Base-by-base conservation (phyloP, 2,797 vertebrate species). In the Parauchenoglanis punctatus region DNA sequence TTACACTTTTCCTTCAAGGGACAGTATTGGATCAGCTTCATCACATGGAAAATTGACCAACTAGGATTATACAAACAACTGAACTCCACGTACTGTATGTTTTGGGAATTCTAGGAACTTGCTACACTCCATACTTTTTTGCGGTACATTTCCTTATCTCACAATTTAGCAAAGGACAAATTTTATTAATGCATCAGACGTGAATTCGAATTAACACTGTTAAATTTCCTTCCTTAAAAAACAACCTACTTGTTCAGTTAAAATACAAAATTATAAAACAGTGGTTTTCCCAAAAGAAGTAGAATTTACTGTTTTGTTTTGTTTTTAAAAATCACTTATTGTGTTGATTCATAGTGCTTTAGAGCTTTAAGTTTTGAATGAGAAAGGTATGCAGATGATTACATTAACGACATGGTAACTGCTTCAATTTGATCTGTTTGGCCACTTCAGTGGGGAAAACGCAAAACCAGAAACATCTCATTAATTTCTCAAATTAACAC, bases 271-370 rank as follows among this genome's bases (percentile, higher is more conserved):
- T 90, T 28, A 90, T 77, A 86, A 90, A 91, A 88, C 88, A 91
- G 91, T 89, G 85, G 88, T 87, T 88, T 94, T 95, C 92, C 94
- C 90, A 93, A 94, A 76, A 85, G 23, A 81, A 25, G 81, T 12
- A 81, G 11, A 77, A 61, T 44, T 61, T 61, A 6, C 20, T 25
- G 11, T 40, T 81, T 58, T 15, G 2, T n/a, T 15, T 59, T 20
- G 2, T 18, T 15, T 56, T 56, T 20, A 61, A 28, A 72, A 15
- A 52, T 76, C 73, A 76, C 46, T 61, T 46, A 2, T 25, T 61
- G 56, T 63, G 13, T 10, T 46, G 56, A 40, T 80, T 40, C 52
- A 56, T 20, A 78, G 6, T 56, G 20, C 59, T 80, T 40, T 28
- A 54, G 6, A 28, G 31, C 7, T 31, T 31, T 56, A 18, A 0